A percentile compares a stretch with the other conserved stretches of the same genome.
These are phyloP conservation scores for Plutella xylostella DNA, from an alignment of 2,888 invertebrate species.

Conservation along the genomic window DNA sequence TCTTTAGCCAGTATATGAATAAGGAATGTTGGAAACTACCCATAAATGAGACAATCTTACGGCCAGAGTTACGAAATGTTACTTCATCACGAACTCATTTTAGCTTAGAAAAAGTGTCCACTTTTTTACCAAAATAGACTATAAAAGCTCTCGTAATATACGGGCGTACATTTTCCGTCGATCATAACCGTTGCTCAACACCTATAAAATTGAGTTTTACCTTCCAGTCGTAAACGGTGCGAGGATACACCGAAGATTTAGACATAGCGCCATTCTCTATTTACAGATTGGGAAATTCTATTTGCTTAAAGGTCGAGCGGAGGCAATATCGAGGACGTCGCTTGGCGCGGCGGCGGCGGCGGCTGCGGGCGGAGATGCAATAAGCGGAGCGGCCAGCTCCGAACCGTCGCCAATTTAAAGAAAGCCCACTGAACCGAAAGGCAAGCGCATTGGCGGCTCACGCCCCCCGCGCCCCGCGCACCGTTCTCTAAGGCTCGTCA, in stretches of 20 bases:
- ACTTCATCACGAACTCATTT: slow-evolving; percentile 60
- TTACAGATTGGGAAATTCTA: slow-evolving; percentile 62
- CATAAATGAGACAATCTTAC: slow-evolving; percentile 46
- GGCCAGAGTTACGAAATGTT: slow-evolving; percentile 50
- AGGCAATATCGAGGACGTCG: slow-evolving; percentile 67
- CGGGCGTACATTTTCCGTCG: slow-evolving; percentile 32
- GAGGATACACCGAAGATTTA: slow-evolving; percentile 47
- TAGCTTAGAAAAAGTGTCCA: slow-evolving; percentile 27
- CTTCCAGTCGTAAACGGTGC: slow-evolving; percentile 42
- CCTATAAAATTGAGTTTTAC: slow-evolving; percentile 52
- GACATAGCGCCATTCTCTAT: slow-evolving; percentile 58
- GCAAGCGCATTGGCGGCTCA: slow-evolving; percentile 71
- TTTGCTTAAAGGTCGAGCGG: slow-evolving; percentile 66
- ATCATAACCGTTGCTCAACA: slow-evolving; percentile 22
- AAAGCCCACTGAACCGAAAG: slow-evolving; percentile 72
- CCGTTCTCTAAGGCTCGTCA: slow-evolving; percentile 57
- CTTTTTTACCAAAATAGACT: too few species aligned
- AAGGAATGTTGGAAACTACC: slow-evolving; percentile 36
- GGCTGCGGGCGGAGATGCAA: slow-evolving; percentile 62
- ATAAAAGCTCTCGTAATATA: too few species aligned
- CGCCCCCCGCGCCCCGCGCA: slow-evolving; percentile 44
- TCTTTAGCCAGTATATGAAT: slow-evolving; percentile 51
- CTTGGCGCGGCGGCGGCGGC: slow-evolving; percentile 59
- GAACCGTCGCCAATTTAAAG: slow-evolving; percentile 70
- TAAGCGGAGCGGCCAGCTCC: slow-evolving; percentile 62